Evolutionary conservation across 64 coral and sea anemone genomes (phyloP), one percentile per base, ranked within the genome.

Genomic region (Astreopora myriophthalma): DNA sequence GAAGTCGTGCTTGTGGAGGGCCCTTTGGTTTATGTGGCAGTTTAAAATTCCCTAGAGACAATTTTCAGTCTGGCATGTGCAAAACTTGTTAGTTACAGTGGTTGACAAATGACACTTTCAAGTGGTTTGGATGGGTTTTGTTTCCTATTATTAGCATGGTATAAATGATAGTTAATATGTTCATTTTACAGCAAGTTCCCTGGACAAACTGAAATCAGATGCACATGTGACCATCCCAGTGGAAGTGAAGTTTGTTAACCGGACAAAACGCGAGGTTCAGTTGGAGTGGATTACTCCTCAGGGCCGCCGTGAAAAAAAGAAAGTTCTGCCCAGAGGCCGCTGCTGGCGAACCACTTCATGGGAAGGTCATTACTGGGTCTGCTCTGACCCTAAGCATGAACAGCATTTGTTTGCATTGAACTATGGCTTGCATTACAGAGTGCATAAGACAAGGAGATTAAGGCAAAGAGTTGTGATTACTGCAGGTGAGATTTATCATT

Each of bases 231-330:
- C 68, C 17, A 36, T 51, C 26, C 85, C 85, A 74, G 68, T 87
- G 32, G 40, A 87, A 39, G 71, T 93, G 11, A 93, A 93, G 37
- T 93, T 93, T 88, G 84, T 93, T 10, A 93, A 93, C 34, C 91
- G 91, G 24, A 77, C 85, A 11, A 87, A 69, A 49, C 74, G 85
- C 14, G 78, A 87, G 38, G 91, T 93, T 60, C 75, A 81, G 26
- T 71, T 93, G 48, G 52, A 92, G 40, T 92, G 90, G 90, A 35
- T 92, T 35, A 92, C 32, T 25, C 77, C 79, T 7, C 71, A 74
- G 26, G 90, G 90, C 6, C 81, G 48, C 34, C 34, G 75, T 42
- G 90, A 92, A 32, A 85, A 86, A 27, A 92, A 60, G 27, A 92
- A 86, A 26, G 48, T 17, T 36, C 69, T 92, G 8, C 71, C 37